Base-by-base conservation (phyloP, 2,888 invertebrate genomes). In the Therioaphis trifolii region DNA sequence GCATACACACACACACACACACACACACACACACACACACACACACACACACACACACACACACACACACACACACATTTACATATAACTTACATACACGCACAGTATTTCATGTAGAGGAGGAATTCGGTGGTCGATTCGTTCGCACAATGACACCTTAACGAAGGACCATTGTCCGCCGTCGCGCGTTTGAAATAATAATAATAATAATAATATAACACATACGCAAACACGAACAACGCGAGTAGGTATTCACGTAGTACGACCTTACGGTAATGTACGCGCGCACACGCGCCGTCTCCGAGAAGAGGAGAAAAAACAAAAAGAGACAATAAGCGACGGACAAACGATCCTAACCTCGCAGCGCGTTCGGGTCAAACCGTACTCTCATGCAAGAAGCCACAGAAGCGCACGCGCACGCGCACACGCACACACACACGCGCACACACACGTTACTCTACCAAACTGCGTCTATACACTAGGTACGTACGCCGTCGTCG, bases 91-190 rank as follows among this genome's bases (percentile, higher is more conserved):
- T 35, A 35, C n/a, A 7, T 35, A 35, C 7, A 35, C 35, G 35
- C 18, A 18, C 4, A 4, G 4, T 52, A 18, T 52, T 18, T 52
- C 18, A 18, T 18, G 52, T 52, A 18, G 15, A 52, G 24, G n/a
- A 21, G 55, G 78, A 43, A 69, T 71, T 79, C 79, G 69, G 69
- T 79, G 55, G 52, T 18, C 68, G 49, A 3, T 24, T 5, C 46
- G 4, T 27, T 55, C 21, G n/a, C 63, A 79, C 79, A 79, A 79
- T 79, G 69, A 69, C 79, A 71, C 80, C 61, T 80, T 80, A 80
- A 80, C 80, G 80, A 80, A 80, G 61, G 80, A 24, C 80, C 12
- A 80, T 80, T 80, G 80, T 80, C 71, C 58, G 58, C 9, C 40
- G 5, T 5, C 11, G 43, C 35, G 15, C 69, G 69, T 49, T 35